Evolutionary conservation across 2,797 vertebrate species (phyloP), one percentile per base, ranked within the genome.

Genomic region (Trachops cirrhosus): DNA sequence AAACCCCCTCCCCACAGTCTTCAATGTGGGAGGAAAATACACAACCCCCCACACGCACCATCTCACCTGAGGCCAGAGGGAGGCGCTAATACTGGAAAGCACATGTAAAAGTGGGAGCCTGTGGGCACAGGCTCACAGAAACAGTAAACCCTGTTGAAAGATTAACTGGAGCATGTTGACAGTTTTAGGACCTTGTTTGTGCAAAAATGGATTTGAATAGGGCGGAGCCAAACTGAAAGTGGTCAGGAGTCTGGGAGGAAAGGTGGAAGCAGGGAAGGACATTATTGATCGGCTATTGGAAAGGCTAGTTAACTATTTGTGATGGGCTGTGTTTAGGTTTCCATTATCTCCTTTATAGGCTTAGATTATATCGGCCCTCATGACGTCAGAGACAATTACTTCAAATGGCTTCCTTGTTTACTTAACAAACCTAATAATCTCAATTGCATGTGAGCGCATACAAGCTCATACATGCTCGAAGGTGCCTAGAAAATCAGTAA

Each of bases 121-220:
- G 2, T 2, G 24, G 48, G 9, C n/a, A 37, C 0, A 11, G 50
- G 4, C 4, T 41, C 26, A 59, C 26, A 4, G 16, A 39, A 84
- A n/a, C 64, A 44, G 2, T 0, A 0, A 52, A 0, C 18, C 7
- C 39, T 12, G 3, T 32, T 46, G 44, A 70, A 68, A 57, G 15
- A 57, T 54, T 57, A 71, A 80, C 37, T 21, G 39, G 32, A 8
- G 19, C n/a, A 21, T 24, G 37, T 15, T 9, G 34, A 67, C 15
- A 9, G 10, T 37, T n/a, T n/a, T 59, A 73, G 80, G 22, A 21
- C 32, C 29, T 34, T 34, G 19, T 71, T 5, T 71, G 32, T 19
- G 8, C 12, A 37, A 48, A 91, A 2, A 18, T 32, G 7, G 19
- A 12, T 41, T 32, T 26, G 5, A 41, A 71, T 0, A 6, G 5